These are phyloP conservation scores for Cheilosia impressa DNA, from an alignment of 2,888 invertebrate species.

Conservation along the genomic window DNA sequence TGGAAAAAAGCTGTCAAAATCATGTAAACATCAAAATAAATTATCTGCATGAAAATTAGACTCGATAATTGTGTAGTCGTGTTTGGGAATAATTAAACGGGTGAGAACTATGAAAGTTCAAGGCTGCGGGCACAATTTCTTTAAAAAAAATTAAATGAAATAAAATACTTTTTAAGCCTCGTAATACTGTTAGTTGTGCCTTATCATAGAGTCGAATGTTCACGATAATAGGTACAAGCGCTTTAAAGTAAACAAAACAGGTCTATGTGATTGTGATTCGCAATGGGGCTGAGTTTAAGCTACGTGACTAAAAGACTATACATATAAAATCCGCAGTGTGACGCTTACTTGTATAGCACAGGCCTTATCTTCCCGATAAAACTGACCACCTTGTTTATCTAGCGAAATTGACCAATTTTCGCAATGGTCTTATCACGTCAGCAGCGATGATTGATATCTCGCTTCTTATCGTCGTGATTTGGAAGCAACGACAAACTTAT, in stretches of 20 bases:
- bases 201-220: slow-evolving; percentile 50
- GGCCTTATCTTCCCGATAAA: neutral
- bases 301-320: slow-evolving; percentile 25
- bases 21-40: neutral
- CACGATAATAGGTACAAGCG: slow-evolving; percentile 52
- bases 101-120: neutral
- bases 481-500: neutral
- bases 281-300: neutral
- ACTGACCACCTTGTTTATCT: neutral
- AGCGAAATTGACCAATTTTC: slow-evolving; percentile 9
- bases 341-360: neutral
- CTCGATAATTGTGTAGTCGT: neutral
- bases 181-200: neutral
- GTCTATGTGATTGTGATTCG: neutral
- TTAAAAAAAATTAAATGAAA: neutral
- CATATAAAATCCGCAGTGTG: slow-evolving; percentile 5
- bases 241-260: slow-evolving; percentile 24
- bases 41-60: neutral
- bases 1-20: neutral
- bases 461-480: neutral
- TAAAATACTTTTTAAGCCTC: neutral
- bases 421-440: neutral
- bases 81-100: neutral
- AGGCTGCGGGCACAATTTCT: too few species aligned
- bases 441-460: neutral